Percentiles rank a stretch among this genome's conserved stretches.
phyloP scores from a whole-genome alignment of 2,113 vertebrate genomes.

The Equus przewalskii region DNA sequence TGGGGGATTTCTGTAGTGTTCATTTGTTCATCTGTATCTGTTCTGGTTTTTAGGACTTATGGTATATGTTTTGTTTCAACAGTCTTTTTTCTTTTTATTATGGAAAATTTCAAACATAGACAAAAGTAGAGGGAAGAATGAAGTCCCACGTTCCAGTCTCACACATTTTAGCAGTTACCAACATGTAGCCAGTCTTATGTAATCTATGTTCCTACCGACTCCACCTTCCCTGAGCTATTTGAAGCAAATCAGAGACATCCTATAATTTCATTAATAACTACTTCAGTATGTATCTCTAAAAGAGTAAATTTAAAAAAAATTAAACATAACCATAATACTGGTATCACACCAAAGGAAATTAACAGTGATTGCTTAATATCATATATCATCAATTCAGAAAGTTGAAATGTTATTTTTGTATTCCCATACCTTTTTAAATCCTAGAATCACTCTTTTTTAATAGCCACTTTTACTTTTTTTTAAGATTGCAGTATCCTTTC shows the following conservation, averaged over 20 bases:
- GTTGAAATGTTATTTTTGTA: background rate
- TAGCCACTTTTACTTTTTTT: background rate
- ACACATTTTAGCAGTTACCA: background rate
- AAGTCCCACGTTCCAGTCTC: background rate
- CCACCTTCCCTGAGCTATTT: background rate
- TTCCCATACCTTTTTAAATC: conserved; percentile 15
- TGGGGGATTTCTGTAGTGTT: background rate
- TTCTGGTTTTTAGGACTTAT: background rate
- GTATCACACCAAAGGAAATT: background rate
- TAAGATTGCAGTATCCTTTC: background rate
- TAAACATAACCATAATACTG: background rate
- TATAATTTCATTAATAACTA: background rate
- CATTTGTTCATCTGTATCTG: background rate
- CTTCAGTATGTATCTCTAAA: background rate
- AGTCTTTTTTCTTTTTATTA: background rate
- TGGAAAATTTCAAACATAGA: background rate
- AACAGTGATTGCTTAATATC: background rate
- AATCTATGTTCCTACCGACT: background rate
- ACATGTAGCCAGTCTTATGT: background rate
- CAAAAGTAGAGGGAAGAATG: background rate
- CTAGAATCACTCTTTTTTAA: background rate
- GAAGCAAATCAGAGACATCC: background rate
- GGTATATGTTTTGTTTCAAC: background rate
- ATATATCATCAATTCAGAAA: background rate
- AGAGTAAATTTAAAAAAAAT: background rate